Percentiles rank a stretch among this genome's conserved stretches.
phyloP scores from a whole-genome alignment of 1,140 invertebrate genomes.

The Drosophila athabasca region DNA sequence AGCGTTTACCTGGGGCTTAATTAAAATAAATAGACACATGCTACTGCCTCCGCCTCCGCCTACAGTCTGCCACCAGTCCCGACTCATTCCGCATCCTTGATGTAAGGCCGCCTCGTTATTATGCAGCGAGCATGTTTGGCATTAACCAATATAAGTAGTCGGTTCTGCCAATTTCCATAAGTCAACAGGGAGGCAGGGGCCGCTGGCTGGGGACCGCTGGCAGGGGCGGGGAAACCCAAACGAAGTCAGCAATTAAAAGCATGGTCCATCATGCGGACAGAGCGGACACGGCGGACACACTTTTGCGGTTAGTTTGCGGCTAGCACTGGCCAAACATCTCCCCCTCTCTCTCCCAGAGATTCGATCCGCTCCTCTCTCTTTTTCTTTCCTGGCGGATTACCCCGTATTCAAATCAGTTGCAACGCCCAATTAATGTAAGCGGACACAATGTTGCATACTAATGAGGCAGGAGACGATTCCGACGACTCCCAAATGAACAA shows the following conservation, averaged over 20 bases:
- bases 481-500: background rate
- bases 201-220: background rate
- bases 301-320: conserved; percentile 45
- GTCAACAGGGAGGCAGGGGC: conserved; percentile 54
- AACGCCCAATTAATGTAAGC: conserved; percentile 82
- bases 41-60: conserved; percentile 3
- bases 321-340: conserved; percentile 45
- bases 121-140: conserved; percentile 67
- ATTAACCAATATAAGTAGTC: conserved; percentile 77
- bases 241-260: conserved; percentile 73
- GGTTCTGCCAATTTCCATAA: conserved; percentile 74
- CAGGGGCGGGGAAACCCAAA: conserved; percentile 22
- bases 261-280: conserved; percentile 49
- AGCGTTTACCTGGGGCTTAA: conserved; percentile 70
- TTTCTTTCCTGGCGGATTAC: conserved; percentile 27
- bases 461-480: conserved; percentile 44
- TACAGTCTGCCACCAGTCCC: too few species aligned
- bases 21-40: conserved; percentile 80
- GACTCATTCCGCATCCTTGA: conserved; percentile 55
- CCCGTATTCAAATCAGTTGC: conserved; percentile 81
- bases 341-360: conserved; percentile 8
- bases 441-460: conserved; percentile 79
- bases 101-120: conserved; percentile 53
- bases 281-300: conserved; percentile 9
- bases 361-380: background rate